Evolutionary conservation across 2,797 vertebrate species (phyloP), one percentile per base, ranked within the genome.

Genomic region (Channallabes apus): DNA sequence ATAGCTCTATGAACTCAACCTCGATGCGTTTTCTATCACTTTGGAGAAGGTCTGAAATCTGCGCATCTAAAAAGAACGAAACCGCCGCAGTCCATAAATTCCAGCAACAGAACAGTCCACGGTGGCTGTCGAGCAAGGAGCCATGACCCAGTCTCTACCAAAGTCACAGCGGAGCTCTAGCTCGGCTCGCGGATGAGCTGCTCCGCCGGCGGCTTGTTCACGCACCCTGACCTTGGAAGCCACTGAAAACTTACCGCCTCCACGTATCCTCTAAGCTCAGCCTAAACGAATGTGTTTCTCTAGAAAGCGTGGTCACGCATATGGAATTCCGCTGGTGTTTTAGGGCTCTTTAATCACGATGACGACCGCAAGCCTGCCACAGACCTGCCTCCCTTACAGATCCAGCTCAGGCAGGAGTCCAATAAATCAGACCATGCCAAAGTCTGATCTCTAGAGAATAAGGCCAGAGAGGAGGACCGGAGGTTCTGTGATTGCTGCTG

Each of bases 291-390:
- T 38, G 29, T 38, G 61, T 61, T 65, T 77, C 32, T 88, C 24
- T 71, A 64, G 79, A 87, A 82, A 68, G 54, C 54, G 11, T 1
- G 27, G 29, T 87, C 86, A 87, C 82, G 62, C 86, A 82, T 27
- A 38, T 78, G 86, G 89, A 86, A 85, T 91, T 85, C 62, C 67
- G 51, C 62, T 88, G 80, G 15, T 79, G 80, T 89, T 89, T 84
- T 67, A 71, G 76, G 27, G 84, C 80, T 29, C 85, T 88, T 86
- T 88, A 88, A 89, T 91, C 86, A 77, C 51, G 58, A 51, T 27
- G 22, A 20, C 18, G n/a, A 86, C 83, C 87, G 1, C 87, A 89
- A 71, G 87, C 83, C 86, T 51, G 7, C 82, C 69, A 6, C 79
- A 61, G 83, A 65, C 87, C 84, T 84, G 71, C 86, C 84, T 84